Base-by-base conservation (phyloP, 2,888 invertebrate genomes). In the Cataglyphis rosenhaueri region DNA sequence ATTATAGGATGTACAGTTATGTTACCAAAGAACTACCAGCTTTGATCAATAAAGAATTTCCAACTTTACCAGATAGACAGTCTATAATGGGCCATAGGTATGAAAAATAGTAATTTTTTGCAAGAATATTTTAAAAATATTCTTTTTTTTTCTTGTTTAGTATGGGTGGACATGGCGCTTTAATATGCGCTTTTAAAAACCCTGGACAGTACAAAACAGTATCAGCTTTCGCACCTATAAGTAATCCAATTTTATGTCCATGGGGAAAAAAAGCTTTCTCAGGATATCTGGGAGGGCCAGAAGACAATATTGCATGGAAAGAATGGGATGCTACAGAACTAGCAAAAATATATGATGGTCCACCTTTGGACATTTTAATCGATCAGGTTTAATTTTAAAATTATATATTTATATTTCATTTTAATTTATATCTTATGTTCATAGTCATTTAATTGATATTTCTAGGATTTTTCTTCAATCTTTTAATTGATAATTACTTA, bases 91-190 rank as follows among this genome's bases (percentile, higher is more conserved):
- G 98, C 0, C 97, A 98, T 91, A 97, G 97, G 97, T 97, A 93
- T 48, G 74, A 57, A 9, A 21, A 52, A 79, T 3, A n/a, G n/a
- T 83, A 38, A 65, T 78, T 44, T 15, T 18, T 18, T 55, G n/a
- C 9, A n/a, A 0, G n/a, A 48, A 38, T 44, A 32, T 75, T n/a
- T 71, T 38, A 41, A 41, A 74, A 81, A 61, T 64, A 15, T 41
- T 74, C n/a, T 57, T 48, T n/a, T 35, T 32, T 52, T 35, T 73
- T 74, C 85, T 87, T 87, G 95, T 96, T 66, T 93, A 99, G 99
- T 93, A 99, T 99, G 99, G 99, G 99, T 84, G 99, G 99, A 35
- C 99, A 99, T 95, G 99, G 99, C 44, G 99, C 99, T 21, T 94
- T 99, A 66, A 96, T 98, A 75, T 97, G 97, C 92, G 97, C 98